Percentiles rank a stretch among this genome's conserved stretches.
phyloP scores from a whole-genome alignment of 2,113 vertebrate genomes.

The Montifringilla adamsi region DNA sequence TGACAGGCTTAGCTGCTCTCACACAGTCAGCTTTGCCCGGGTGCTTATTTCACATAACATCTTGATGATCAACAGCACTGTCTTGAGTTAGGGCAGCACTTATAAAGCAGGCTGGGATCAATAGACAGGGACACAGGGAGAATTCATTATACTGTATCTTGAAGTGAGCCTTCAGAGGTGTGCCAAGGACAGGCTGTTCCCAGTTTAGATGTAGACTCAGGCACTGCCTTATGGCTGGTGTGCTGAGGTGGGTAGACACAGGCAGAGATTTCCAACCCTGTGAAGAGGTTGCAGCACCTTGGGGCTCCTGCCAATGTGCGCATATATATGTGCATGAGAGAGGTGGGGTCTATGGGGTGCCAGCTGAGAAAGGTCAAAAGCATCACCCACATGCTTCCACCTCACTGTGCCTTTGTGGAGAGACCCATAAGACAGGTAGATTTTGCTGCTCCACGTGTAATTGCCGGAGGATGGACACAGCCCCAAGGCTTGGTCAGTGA shows the following conservation, averaged over 20 bases:
- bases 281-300: rapidly evolving
- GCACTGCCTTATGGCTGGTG: neutral
- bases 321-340: rapidly evolving
- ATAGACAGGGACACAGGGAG: neutral
- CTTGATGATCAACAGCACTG: neutral
- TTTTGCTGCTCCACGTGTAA: neutral
- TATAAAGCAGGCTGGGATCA: neutral
- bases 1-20: neutral
- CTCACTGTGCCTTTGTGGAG: neutral
- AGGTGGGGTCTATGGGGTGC: neutral
- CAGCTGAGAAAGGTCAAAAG: neutral
- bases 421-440: neutral
- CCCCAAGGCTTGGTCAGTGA: no score
- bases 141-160: neutral
- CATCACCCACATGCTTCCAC: rapidly evolving
- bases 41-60: neutral
- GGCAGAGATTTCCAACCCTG: rapidly evolving
- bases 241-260: rapidly evolving
- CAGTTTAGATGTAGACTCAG: neutral
- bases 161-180: neutral
- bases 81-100: neutral
- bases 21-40: neutral
- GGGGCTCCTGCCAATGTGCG: neutral
- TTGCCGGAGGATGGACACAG: rapidly evolving
- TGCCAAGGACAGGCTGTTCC: neutral